These are phyloP conservation scores for Lycopodina hypogea DNA, from an alignment of 37 sponge, comb jelly and placozoan species.

Conservation along the genomic window DNA sequence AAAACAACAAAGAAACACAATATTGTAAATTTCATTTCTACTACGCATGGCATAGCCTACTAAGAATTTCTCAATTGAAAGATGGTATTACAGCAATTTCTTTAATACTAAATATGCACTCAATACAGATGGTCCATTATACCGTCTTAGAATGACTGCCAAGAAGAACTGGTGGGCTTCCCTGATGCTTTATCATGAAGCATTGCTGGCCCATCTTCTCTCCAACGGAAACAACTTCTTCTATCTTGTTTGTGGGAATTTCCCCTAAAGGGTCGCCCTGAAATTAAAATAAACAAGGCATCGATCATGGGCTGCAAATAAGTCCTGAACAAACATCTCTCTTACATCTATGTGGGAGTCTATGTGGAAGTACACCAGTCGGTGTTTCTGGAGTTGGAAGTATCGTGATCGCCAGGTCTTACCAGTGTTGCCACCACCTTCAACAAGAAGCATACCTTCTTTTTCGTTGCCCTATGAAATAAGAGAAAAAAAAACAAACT, in stretches of 20 bases:
- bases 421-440: not conserved
- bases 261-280: constrained; percentile 12
- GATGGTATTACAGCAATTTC: too few relatives aligned
- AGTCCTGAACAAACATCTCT: not conserved
- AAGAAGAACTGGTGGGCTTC: constrained; percentile 29
- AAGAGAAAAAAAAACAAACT: not conserved
- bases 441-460: constrained; percentile 44
- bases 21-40: too few relatives aligned
- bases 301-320: not conserved
- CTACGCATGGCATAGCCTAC: too few relatives aligned
- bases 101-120: too few relatives aligned
- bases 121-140: too few relatives aligned
- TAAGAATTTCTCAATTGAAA: too few relatives aligned
- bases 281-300: not conserved
- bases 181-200: constrained; percentile 29
- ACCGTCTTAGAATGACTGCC: constrained; percentile 21
- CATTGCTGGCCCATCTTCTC: constrained; percentile 23
- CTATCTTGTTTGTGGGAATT: constrained; percentile 15
- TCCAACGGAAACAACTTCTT: constrained; percentile 17
- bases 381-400: constrained; percentile 21
- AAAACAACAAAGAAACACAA: too few relatives aligned
- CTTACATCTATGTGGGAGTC: constrained; percentile 3
- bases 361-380: constrained; percentile 30
- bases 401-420: constrained; percentile 29
- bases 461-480: constrained; percentile 40